Conservation (phyloP, 1,140 invertebrate genomes). For the Drepana arcuata region DNA sequence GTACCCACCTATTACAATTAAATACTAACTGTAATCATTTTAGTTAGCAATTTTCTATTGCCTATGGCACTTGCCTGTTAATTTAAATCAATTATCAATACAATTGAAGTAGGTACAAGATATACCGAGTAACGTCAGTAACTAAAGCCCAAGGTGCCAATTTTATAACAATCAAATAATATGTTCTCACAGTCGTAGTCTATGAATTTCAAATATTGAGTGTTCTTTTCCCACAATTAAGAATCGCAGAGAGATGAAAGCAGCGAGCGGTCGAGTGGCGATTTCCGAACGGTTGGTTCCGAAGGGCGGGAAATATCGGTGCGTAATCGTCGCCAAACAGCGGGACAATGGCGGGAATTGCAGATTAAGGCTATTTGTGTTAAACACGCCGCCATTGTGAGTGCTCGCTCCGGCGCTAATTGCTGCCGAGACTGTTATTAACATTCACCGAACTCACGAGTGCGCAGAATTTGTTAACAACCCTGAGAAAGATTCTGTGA, state of each 20-base stretch:
- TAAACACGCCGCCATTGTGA: conserved; percentile 47
- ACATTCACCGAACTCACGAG: conserved; percentile 22
- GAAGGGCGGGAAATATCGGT: conserved; percentile 45
- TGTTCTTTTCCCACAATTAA: conserved; percentile 62
- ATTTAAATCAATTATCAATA: too few relatives aligned
- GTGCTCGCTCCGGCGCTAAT: conserved; percentile 24
- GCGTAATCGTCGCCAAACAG: conserved; percentile 36
- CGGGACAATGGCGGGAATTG: conserved; percentile 28
- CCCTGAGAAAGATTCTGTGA: conserved; percentile 38
- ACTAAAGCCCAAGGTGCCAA: too few relatives aligned
- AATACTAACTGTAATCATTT: too few relatives aligned
- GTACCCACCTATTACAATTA: too few relatives aligned
- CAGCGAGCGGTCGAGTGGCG: conserved; percentile 42
- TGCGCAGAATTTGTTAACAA: conserved; percentile 20
- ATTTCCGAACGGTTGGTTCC: conserved; percentile 32
- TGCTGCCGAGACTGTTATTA: conserved; percentile 24
- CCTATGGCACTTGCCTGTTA: too few relatives aligned
- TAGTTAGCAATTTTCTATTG: too few relatives aligned
- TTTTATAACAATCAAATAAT: too few relatives aligned
- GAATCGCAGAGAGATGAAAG: conserved; percentile 25
- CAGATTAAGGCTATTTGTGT: conserved; percentile 55
- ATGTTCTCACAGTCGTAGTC: conserved; percentile 41
- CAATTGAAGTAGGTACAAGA: too few relatives aligned
- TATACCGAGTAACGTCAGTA: too few relatives aligned
- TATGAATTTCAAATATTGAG: conserved; percentile 41